Evolutionary conservation across 2,888 invertebrate species (phyloP), one percentile per base, ranked within the genome.

Genomic region (Coenonympha arcania): DNA sequence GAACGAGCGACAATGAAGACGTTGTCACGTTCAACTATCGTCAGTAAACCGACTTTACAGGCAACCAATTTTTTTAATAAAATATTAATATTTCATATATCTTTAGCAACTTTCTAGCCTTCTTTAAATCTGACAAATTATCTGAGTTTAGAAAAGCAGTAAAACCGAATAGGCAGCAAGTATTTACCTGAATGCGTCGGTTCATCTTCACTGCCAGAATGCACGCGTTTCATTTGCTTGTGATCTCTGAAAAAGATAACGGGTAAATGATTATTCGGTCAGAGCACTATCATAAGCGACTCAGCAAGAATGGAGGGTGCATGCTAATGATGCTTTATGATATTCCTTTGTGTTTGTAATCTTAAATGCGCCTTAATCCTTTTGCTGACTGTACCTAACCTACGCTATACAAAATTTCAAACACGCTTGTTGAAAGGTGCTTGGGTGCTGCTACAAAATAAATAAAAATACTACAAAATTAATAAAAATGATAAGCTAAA

Each of bases 201-300:
- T 61, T 93, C 93, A 58, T 93, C 93, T 73, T 93, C 93, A 59
- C 90, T 91, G 39, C 91, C 91, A 58, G 90, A 91, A 63, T 91
- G 90, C 59, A 89, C 88, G 62, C 94, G 88, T 82, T 93, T 93
- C 87, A 93, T 90, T 81, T 92, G 92, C 68, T 94, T 94, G 77
- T 94, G 94, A 65, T 95, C 95, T 82, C 95, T 95, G 87, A 58
- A 51, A 58, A 45, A 57, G 54, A 51, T 40, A 53, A 55, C 22
- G 0, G 28, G 6, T 15, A 19, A 40, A 37, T 24, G 41, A 20
- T 51, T 34, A 49, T 31, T 45, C 11, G 22, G 31, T 28, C 13
- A n/a, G 40, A 15, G 28, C 34, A 30, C 33, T 47, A 37, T n/a
- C 20, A 46, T 24, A 36, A 30, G 16, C 36, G 15, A 39, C 20